Evolutionary conservation across 1,140 invertebrate genomes (phyloP).

Genomic region (fruit fly (Drosophila melanogaster)): DNA sequence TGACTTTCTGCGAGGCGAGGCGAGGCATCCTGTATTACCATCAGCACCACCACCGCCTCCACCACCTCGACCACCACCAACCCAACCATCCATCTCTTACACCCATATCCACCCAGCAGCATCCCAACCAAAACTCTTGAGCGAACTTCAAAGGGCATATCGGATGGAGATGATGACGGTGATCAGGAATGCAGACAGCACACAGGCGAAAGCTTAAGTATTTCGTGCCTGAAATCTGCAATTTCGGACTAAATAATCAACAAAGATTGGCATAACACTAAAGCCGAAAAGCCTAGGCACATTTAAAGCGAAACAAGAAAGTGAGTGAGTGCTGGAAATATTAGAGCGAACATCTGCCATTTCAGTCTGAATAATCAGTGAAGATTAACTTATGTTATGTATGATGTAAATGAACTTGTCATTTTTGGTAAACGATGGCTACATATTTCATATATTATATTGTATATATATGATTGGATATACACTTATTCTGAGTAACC

Average conservation of each 20-base stretch:
- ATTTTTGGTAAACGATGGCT: no score
- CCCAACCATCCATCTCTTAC: not conserved
- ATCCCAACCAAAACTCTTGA: not conserved
- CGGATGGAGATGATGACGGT: slow-evolving; percentile 30
- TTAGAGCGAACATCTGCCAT: not conserved
- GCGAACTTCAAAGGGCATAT: slow-evolving; percentile 38
- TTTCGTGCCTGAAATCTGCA: slow-evolving; percentile 29
- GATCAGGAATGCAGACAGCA: slow-evolving; percentile 32
- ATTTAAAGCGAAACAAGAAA: not conserved
- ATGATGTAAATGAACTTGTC: no score
- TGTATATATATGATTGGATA: not conserved
- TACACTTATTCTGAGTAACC: no score
- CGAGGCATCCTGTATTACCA: slow-evolving; percentile 12
- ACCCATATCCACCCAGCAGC: not conserved
- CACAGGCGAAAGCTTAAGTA: slow-evolving; percentile 29
- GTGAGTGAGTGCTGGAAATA: not conserved
- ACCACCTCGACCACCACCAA: not conserved
- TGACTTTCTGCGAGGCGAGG: slow-evolving; percentile 30
- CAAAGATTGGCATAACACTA: slow-evolving; percentile 3
- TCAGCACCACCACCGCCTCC: not conserved
- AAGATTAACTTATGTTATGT: not conserved
- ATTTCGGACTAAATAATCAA: slow-evolving; percentile 20
- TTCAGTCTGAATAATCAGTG: not conserved
- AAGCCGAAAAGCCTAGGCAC: slow-evolving; percentile 5
- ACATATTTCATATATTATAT: not conserved